phyloP scores from a whole-genome alignment of 1,140 invertebrate genomes.

The Pararge aegeria region DNA sequence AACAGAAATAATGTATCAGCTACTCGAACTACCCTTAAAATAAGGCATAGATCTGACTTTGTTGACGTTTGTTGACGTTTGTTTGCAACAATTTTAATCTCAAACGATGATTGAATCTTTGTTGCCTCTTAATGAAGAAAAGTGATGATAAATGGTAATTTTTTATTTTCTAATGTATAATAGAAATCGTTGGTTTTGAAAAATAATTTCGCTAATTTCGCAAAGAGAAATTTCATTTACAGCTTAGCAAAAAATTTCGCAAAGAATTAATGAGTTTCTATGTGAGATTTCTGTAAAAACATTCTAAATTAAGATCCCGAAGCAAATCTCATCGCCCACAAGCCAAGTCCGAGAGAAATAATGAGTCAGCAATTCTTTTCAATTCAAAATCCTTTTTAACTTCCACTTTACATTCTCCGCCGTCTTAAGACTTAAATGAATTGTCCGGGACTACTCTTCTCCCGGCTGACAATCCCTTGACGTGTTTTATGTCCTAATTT shows the following conservation, averaged over 20 bases:
- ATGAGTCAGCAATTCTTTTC: conserved; percentile 48
- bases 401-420: conserved; percentile 46
- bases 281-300: conserved; percentile 14
- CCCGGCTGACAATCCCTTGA: conserved; percentile 61
- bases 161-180: no score
- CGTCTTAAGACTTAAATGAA: conserved; percentile 59
- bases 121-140: no score
- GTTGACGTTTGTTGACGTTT: no score
- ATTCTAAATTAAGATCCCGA: conserved; percentile 26
- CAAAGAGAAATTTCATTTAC: not conserved
- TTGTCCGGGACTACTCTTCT: conserved; percentile 44
- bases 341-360: conserved; percentile 34
- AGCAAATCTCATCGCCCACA: conserved; percentile 26
- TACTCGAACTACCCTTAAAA: no score
- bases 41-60: no score
- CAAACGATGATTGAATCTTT: no score
- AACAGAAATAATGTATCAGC: no score
- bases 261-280: conserved; percentile 5
- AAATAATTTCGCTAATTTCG: not conserved
- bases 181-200: not conserved
- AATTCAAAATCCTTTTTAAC: conserved; percentile 47
- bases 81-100: no score
- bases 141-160: no score
- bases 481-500: conserved; percentile 71
- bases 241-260: not conserved